Base-by-base conservation (phyloP, 2,888 invertebrate species). In the Eristalis tenax region DNA sequence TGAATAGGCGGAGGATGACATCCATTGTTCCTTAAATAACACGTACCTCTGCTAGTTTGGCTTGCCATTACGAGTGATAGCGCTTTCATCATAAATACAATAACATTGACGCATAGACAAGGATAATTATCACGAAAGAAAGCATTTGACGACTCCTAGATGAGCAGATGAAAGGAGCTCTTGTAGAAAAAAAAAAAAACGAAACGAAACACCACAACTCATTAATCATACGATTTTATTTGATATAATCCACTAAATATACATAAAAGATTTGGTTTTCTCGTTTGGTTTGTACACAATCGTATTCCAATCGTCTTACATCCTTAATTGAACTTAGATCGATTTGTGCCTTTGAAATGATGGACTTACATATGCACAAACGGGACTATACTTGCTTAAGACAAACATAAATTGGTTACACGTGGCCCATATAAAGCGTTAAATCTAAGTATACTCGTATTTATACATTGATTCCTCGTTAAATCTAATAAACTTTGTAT, bases 211-310 rank as follows among this genome's bases (percentile, higher is more conserved):
- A 32, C 1, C 8, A 15, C 40, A 40, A 68, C 15, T 56, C 56
- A 18, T 11, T 1, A 28, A 15, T 70, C 63, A 57, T 65, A 57
- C 26, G 5, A 70, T 56, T 78, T 70, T 78, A 78, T 70, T 78
- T 70, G 63, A 78, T 78, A 70, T 78, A 78, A 71, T 78, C 32
- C 32, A 32, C 10, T 32, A 32, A 32, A 32, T 32, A 32, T 8
- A 56, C 38, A 64, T 40, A 64, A 23, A 43, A 35, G 43, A 69
- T 22, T 32, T 50, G 26, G 8, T 59, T 28, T 43, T 59, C 22
- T 32, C 18, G 32, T 57, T 57, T 38, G n/a, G 5, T 59, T n/a
- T 15, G 40, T 68, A 68, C 61, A 63, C 50, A 77, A 71, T 23
- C 71, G n/a, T 65, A 50, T 71, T 38, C 11, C 50, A 63, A 61